A percentile compares a stretch with the other conserved stretches of the same genome.
These are phyloP conservation scores for Epinotia nisella DNA, from an alignment of 2,888 invertebrate genomes.

Conservation along the genomic window DNA sequence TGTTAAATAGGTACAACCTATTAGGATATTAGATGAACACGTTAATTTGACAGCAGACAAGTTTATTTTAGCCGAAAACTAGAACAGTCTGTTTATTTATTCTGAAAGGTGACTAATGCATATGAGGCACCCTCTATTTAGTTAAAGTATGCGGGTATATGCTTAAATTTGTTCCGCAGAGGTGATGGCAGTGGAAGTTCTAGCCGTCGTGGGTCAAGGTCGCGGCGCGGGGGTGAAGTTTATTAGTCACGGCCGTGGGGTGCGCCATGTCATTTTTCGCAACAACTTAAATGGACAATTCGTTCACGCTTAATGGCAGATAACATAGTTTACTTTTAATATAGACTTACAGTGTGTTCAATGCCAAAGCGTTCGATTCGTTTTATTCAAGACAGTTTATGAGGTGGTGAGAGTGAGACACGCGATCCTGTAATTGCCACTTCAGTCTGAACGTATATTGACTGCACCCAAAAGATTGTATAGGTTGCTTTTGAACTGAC, in stretches of 20 bases:
- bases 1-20: background rate
- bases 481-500: background rate
- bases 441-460: background rate
- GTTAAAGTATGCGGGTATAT: background rate
- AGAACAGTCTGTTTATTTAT: background rate
- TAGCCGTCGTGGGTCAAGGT: slow-evolving; percentile 45
- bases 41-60: too few relatives aligned
- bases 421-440: background rate
- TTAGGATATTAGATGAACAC: background rate
- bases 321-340: background rate
- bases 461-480: background rate
- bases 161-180: slow-evolving; percentile 15
- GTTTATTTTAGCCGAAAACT: background rate
- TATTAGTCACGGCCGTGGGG: slow-evolving; percentile 43
- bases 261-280: slow-evolving; percentile 27
- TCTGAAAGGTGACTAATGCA: background rate
- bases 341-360: too few relatives aligned
- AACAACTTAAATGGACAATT: slow-evolving; percentile 16
- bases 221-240: slow-evolving; percentile 39
- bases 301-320: background rate
- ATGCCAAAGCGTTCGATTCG: too few relatives aligned
- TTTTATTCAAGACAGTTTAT: too few relatives aligned
- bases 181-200: slow-evolving; percentile 31
- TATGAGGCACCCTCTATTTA: background rate
- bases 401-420: background rate